Evolutionary conservation across 2,113 vertebrate species (phyloP).

Genomic region (Verasper variegatus): DNA sequence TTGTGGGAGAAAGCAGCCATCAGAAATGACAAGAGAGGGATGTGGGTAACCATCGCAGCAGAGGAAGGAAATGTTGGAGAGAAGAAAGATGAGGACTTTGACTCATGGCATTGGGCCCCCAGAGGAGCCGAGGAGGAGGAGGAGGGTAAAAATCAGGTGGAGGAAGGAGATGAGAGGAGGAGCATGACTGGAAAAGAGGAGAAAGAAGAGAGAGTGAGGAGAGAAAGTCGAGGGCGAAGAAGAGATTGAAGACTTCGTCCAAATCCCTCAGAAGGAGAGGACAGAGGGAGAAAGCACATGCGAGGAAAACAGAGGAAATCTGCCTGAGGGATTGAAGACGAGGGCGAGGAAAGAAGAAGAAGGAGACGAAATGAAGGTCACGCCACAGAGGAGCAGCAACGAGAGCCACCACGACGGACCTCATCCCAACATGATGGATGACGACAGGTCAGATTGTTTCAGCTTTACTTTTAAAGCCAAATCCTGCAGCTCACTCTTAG

Average conservation of each 20-base stretch:
- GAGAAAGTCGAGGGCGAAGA: neutral
- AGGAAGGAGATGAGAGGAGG: neutral
- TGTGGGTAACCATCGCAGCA: neutral
- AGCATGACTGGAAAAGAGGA: neutral
- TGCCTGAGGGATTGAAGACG: neutral
- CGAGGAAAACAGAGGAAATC: neutral
- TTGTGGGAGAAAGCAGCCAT: constrained; percentile 1
- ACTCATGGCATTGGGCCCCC: constrained; percentile 46
- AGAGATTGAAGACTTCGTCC: neutral
- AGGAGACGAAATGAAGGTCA: constrained; percentile 70
- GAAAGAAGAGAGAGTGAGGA: neutral
- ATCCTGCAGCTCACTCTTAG: neutral
- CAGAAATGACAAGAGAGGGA: constrained; percentile 2
- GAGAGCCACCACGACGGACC: constrained; percentile 66
- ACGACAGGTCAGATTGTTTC: constrained; percentile 84
- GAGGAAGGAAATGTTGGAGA: neutral
- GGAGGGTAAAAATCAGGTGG: neutral
- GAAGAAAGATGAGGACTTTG: constrained; percentile 27
- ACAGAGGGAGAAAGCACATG: neutral
- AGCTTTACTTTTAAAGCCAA: neutral
- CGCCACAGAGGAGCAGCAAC: constrained; percentile 81
- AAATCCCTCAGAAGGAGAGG: neutral
- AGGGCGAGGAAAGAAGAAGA: neutral
- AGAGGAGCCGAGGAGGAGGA: constrained; percentile 54
- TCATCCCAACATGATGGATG: constrained; percentile 58